These are phyloP conservation scores for Cerceris ruficornis DNA, from an alignment of 2,888 invertebrate species.

Conservation along the genomic window DNA sequence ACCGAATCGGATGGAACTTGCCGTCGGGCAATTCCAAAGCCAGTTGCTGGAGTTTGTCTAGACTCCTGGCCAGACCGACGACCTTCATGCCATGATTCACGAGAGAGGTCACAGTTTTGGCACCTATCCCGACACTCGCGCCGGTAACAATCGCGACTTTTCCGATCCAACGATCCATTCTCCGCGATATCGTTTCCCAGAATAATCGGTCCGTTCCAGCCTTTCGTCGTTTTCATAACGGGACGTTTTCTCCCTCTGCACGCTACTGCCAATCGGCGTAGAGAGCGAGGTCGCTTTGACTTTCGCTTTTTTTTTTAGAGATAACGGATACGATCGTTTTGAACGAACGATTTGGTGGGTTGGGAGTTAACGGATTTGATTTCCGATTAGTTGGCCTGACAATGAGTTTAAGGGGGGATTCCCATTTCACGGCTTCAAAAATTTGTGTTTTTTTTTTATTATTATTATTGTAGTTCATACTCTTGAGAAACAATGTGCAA, in stretches of 20 bases:
- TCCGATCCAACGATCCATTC: constrained; percentile 85
- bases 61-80: constrained; percentile 83
- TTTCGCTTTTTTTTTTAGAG: no score
- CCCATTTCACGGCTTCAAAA: no score
- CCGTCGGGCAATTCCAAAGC: constrained; percentile 47
- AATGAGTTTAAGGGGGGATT: no score
- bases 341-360: no score
- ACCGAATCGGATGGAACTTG: constrained; percentile 76
- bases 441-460: no score
- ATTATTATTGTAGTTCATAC: no score
- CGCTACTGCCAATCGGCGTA: background rate
- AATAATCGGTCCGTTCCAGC: background rate
- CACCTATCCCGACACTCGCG: constrained; percentile 86
- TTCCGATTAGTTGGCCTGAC: no score
- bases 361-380: no score
- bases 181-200: constrained; percentile 51
- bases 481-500: no score
- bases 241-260: background rate
- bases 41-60: constrained; percentile 80
- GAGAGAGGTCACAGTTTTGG: constrained; percentile 81
- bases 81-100: constrained; percentile 83
- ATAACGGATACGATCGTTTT: no score
- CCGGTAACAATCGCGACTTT: constrained; percentile 86
- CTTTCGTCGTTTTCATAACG: no score
- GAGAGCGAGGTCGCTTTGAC: no score